Evolutionary conservation across 2,888 invertebrate genomes (phyloP), one percentile per base, ranked within the genome.

Genomic region (Laothoe populi): DNA sequence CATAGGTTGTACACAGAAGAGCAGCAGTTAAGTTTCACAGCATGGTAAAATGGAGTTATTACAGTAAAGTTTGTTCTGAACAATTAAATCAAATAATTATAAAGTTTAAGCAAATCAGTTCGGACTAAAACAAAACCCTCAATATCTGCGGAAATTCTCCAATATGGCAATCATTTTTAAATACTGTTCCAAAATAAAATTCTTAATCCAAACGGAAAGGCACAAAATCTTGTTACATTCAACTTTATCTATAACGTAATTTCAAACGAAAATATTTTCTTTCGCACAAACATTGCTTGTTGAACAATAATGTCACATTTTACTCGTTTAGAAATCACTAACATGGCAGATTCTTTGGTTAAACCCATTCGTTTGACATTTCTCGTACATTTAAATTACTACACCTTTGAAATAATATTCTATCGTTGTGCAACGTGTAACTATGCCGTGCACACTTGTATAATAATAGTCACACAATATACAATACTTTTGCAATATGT

Each of bases 281-380:
- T 19, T 53, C 7, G 10, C 35, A 53, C 53, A 10, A 16, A 53
- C 19, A 31, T 53, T 24, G 16, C 53, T 35, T 35, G 53, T 48
- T 24, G 48, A 5, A n/a, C 7, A 48, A 24, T 49, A 19, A 16
- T 49, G 21, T 31, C n/a, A 26, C 16, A 49, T 31, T 16, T 26
- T 24, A 7, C 26, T 31, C 49, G 49, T 53, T 53, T 31, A 53
- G 26, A 31, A 31, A 53, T 53, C 53, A 53, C 23, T 62, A 64
- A 62, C 60, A 66, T 44, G 44, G 59, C 63, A 44, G 53, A 46
- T 40, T 71, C 73, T 71, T 72, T 73, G 72, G 71, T 65, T 59
- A 57, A 64, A 53, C 35, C 45, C 60, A 61, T 64, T 62, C 35
- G 59, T 64, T 19, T 69, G 11, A 35, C 31, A 57, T 10, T 45